Evolutionary conservation across 2,888 invertebrate species (phyloP), one percentile per base, ranked within the genome.

Genomic region (Osedax frankpressi): DNA sequence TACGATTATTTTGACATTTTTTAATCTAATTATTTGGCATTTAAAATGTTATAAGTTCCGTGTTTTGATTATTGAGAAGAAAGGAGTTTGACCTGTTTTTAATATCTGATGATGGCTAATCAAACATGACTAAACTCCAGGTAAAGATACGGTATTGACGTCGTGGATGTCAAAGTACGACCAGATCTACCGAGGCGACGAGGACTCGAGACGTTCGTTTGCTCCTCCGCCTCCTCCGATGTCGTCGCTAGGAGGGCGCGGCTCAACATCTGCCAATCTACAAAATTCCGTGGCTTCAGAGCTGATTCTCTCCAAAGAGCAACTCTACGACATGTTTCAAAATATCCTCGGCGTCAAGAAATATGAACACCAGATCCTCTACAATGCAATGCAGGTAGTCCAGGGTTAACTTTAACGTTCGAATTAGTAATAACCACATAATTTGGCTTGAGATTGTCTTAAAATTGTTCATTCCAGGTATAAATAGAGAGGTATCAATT

Each of bases 281-380:
- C 11, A 6, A 6, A 44, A 44, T 19, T 81, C 83, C 73, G 82
- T 84, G 77, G 82, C 84, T 69, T 83, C 84, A 73, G 96, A 96
- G 85, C 88, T 92, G 79, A 94, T 97, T 82, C 88, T 97, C 79
- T 94, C 94, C 80, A 99, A 99, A 87, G 98, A 99, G 84, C 98
- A 99, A 85, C 89, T 99, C 14, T 99, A 95, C 86, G 98, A 99
- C 85, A 96, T 98, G 94, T 99, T 98, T 86, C 98, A 99, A 86
- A 96, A 96, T 86, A 95, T 99, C 79, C 88, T 99, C 76, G 92
- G 92, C 73, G 93, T 99, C 73, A 98, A 98, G 88, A 99, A 99
- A 86, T 99, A 98, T 85, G 98, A 99, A 86, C 98, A 99, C 86
- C 98, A 98, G 87, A 89, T 98, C 81, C 89, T 98, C 76, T 99